phyloP scores from a whole-genome alignment of 2,888 invertebrate species.

The Metacarcinus magister region DNA sequence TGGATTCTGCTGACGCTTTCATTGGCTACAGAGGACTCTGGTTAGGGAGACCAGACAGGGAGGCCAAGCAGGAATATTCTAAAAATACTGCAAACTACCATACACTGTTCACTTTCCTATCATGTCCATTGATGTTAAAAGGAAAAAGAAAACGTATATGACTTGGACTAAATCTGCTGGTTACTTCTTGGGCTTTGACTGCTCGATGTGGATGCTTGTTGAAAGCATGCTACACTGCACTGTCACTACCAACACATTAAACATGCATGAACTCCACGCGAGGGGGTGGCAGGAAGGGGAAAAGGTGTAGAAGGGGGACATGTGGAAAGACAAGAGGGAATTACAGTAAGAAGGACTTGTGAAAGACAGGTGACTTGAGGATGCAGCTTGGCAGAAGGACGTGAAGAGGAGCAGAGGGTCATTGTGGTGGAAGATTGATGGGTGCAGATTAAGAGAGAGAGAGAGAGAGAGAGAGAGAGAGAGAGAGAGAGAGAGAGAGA shows the following conservation, averaged over 20 bases:
- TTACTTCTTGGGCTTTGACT: slow-evolving; percentile 57
- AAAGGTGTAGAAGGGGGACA: neutral
- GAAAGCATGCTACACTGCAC: slow-evolving; percentile 66
- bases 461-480: neutral
- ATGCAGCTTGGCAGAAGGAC: neutral
- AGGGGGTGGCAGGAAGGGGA: neutral
- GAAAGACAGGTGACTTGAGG: neutral
- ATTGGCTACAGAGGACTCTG: neutral
- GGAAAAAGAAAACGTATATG: neutral
- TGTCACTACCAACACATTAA: slow-evolving; percentile 57
- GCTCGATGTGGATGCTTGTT: slow-evolving; percentile 69
- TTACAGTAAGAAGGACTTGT: neutral
- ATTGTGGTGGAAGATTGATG: neutral
- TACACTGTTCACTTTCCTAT: neutral
- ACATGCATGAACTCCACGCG: slow-evolving; percentile 59
- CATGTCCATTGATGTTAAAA: neutral
- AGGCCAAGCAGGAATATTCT: neutral
- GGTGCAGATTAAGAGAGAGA: neutral
- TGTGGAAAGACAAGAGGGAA: neutral
- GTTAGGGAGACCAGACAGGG: neutral
- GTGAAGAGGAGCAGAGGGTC: neutral
- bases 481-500: slow-evolving; percentile 22
- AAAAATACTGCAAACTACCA: neutral
- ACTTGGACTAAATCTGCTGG: neutral
- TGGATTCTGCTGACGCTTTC: neutral